A percentile compares a stretch with the other conserved stretches of the same genome.
phyloP scores from a whole-genome alignment of 2,113 vertebrate genomes.

The Centropus bengalensis region DNA sequence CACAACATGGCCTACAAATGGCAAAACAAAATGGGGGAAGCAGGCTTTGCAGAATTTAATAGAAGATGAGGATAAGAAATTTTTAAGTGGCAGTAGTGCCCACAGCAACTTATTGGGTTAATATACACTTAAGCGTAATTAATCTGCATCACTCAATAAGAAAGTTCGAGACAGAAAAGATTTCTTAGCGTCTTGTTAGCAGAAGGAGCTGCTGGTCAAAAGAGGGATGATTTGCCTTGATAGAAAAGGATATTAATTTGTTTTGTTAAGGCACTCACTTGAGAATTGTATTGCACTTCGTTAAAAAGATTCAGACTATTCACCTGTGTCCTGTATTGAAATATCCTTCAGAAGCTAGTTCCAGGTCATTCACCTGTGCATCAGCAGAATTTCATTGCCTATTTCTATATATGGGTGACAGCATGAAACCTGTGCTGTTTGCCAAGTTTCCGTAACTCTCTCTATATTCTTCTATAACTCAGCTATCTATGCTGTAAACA shows the following conservation, averaged over 20 bases:
- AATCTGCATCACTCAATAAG: background rate
- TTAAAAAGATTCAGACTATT: background rate
- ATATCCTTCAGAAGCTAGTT: constrained; percentile 34
- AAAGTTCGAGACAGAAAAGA: background rate
- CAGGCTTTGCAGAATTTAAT: background rate
- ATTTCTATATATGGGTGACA: constrained; percentile 1
- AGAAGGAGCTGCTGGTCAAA: background rate
- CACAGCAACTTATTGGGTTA: constrained; percentile 8
- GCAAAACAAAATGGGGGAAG: background rate
- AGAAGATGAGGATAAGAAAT: background rate
- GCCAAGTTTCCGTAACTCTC: background rate
- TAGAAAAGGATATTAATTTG: background rate
- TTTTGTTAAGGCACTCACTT: background rate
- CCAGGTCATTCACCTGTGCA: background rate
- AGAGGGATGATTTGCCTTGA: background rate
- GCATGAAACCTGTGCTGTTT: background rate
- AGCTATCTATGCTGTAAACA: background rate
- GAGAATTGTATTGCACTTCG: background rate
- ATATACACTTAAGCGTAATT: constrained; percentile 1
- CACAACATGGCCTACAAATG: background rate
- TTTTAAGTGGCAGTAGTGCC: background rate
- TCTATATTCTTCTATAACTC: too few species aligned
- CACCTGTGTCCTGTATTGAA: background rate
- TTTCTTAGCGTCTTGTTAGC: background rate
- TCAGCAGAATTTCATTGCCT: background rate